Evolutionary conservation across 2,888 invertebrate genomes (phyloP).

Genomic region (Xylocampa areola): DNA sequence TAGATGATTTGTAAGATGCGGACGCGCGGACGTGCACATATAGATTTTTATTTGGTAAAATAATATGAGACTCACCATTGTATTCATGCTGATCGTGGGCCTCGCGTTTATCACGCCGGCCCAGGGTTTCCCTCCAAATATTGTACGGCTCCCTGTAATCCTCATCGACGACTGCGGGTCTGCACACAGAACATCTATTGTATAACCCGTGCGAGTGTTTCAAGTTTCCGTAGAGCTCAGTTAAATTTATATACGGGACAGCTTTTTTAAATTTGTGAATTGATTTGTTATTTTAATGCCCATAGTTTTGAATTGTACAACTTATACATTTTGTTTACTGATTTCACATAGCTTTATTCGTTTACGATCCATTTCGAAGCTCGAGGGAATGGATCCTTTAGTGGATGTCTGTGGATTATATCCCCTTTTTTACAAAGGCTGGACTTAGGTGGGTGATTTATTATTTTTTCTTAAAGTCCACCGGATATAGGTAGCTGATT

Average conservation of each 20-base stretch:
- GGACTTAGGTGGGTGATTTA: slow-evolving; percentile 31
- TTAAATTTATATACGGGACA: slow-evolving; percentile 24
- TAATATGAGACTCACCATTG: slow-evolving; percentile 72
- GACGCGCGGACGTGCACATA: slow-evolving; percentile 5
- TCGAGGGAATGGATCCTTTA: slow-evolving; percentile 15
- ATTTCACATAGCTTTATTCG: slow-evolving; percentile 12
- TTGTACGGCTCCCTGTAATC: slow-evolving; percentile 87
- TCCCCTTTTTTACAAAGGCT: slow-evolving; percentile 27
- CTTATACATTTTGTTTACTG: slow-evolving; percentile 2
- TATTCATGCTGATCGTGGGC: slow-evolving; percentile 83
- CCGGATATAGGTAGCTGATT: slow-evolving; percentile 19
- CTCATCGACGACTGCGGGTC: slow-evolving; percentile 86
- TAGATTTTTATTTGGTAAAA: slow-evolving; percentile 10
- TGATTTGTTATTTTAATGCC: slow-evolving; percentile 13
- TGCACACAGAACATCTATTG: slow-evolving; percentile 61
- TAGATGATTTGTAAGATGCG: slow-evolving; percentile 40
- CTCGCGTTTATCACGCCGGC: slow-evolving; percentile 81
- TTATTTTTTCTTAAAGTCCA: slow-evolving; percentile 23
- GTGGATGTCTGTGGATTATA: slow-evolving; percentile 14
- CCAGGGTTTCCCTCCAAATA: slow-evolving; percentile 86
- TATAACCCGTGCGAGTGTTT: slow-evolving; percentile 18
- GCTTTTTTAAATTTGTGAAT: slow-evolving; percentile 23
- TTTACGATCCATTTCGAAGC: slow-evolving; percentile 5
- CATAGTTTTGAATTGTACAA: slow-evolving; percentile 10
- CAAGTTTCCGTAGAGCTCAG: slow-evolving; percentile 17